Evolutionary conservation across 92 coral and sea anemone species (phyloP).

Genomic region (Meandrina meandrites): DNA sequence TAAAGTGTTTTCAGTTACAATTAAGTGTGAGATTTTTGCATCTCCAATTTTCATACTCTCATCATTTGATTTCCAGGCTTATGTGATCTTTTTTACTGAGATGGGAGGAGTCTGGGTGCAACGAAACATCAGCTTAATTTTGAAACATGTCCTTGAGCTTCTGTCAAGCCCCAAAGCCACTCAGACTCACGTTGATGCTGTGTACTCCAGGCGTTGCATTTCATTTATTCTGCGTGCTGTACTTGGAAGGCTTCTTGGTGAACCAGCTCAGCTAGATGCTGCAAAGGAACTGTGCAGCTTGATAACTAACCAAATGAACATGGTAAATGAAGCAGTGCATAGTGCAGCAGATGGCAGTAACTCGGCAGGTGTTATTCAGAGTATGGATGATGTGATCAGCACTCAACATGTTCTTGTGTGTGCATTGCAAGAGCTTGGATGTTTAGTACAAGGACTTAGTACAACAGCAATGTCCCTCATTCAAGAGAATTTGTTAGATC

Average conservation of each 20-base stretch:
- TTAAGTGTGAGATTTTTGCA: too few relatives aligned
- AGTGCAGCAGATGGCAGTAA: slow-evolving; percentile 64
- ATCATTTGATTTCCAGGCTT: slow-evolving; percentile 62
- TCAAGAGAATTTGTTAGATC: slow-evolving; percentile 83
- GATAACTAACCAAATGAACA: slow-evolving; percentile 89
- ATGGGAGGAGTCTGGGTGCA: slow-evolving; percentile 98
- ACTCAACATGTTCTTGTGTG: slow-evolving; percentile 96
- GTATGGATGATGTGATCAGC: slow-evolving; percentile 88
- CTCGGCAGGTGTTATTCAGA: slow-evolving; percentile 61
- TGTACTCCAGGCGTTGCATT: slow-evolving; percentile 92
- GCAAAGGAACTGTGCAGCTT: slow-evolving; percentile 89
- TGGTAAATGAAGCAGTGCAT: slow-evolving; percentile 74
- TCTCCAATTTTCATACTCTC: not conserved
- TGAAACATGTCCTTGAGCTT: slow-evolving; percentile 90
- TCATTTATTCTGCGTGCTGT: slow-evolving; percentile 92
- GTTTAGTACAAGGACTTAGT: slow-evolving; percentile 89
- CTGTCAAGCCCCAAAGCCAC: slow-evolving; percentile 95
- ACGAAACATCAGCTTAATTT: slow-evolving; percentile 80
- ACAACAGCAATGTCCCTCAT: slow-evolving; percentile 88
- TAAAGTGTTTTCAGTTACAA: too few relatives aligned
- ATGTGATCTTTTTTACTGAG: slow-evolving; percentile 91
- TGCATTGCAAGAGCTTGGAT: slow-evolving; percentile 96
- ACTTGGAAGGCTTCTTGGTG: slow-evolving; percentile 90
- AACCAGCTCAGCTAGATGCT: slow-evolving; percentile 96
- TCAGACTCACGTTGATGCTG: slow-evolving; percentile 98